These are phyloP conservation scores for Agapostemon virescens DNA, from an alignment of 2,888 invertebrate species.

Conservation along the genomic window DNA sequence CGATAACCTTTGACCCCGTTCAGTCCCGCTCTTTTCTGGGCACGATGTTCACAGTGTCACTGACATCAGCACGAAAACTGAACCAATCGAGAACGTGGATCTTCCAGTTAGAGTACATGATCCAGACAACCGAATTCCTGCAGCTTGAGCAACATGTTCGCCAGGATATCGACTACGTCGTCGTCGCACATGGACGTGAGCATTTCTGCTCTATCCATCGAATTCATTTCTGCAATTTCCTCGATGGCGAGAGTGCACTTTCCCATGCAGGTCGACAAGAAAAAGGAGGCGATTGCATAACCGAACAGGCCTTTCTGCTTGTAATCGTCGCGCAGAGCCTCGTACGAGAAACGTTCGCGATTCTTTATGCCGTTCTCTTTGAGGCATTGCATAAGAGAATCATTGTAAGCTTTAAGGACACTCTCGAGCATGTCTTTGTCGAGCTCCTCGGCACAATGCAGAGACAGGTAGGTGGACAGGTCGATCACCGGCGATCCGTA, in stretches of 20 bases:
- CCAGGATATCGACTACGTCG: conserved; percentile 66
- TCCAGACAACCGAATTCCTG: conserved; percentile 68
- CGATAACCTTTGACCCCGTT: too few relatives aligned
- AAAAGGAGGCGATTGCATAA: conserved; percentile 67
- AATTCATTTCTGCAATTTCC: fast-evolving
- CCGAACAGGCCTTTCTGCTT: conserved; percentile 68
- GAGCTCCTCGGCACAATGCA: conserved; percentile 58
- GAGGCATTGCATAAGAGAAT: conserved; percentile 63
- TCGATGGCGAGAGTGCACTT: fast-evolving
- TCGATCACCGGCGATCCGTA: conserved; percentile 74
- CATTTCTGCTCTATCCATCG: fast-evolving
- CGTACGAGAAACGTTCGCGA: conserved; percentile 66
- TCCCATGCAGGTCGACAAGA: conserved; percentile 55
- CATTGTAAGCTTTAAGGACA: conserved; percentile 69
- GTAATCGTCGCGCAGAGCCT: conserved; percentile 70
- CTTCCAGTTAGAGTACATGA: conserved; percentile 26
- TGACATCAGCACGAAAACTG: too few relatives aligned
- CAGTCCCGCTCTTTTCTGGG: too few relatives aligned
- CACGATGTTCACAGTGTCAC: too few relatives aligned
- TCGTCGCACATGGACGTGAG: conserved; percentile 65
- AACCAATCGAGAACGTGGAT: background rate
- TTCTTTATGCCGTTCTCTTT: conserved; percentile 60
- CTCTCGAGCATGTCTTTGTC: conserved; percentile 56
- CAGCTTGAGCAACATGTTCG: conserved; percentile 72
- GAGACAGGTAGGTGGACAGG: conserved; percentile 71